Percentiles rank a stretch among this genome's conserved stretches.
Evolutionary conservation across 2,797 vertebrate genomes (phyloP).

Genomic region (Coranthus polyacanthus): DNA sequence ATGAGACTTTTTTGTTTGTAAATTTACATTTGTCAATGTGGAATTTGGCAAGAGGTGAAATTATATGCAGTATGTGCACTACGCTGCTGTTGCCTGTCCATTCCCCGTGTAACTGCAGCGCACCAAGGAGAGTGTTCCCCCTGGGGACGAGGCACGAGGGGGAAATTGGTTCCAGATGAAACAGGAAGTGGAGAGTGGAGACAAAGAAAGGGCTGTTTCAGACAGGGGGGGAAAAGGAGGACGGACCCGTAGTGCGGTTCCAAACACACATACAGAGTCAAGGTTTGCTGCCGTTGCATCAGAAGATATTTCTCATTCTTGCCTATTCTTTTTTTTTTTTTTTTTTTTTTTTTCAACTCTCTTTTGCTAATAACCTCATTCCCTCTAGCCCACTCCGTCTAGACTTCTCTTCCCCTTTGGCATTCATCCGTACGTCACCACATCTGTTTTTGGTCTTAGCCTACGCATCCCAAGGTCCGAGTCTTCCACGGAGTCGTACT

Average conservation of each 20-base stretch:
- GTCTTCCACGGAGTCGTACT: neutral
- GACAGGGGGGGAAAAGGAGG: constrained; percentile 43
- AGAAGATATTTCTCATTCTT: constrained; percentile 44
- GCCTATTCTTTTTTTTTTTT: too few species aligned
- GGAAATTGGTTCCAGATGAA: constrained; percentile 87
- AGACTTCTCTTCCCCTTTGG: constrained; percentile 35
- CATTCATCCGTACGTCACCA: constrained; percentile 26
- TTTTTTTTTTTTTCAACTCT: too few species aligned
- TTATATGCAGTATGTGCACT: too few species aligned
- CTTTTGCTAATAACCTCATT: neutral
- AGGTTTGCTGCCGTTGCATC: constrained; percentile 45
- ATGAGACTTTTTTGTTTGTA: too few species aligned
- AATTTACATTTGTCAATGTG: too few species aligned
- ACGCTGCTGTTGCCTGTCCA: constrained; percentile 31
- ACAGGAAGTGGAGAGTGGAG: constrained; percentile 79
- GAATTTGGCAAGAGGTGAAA: too few species aligned
- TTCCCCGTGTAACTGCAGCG: constrained; percentile 50
- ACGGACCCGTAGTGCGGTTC: constrained; percentile 45
- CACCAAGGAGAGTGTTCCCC: constrained; percentile 76
- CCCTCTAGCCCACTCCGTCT: constrained; percentile 25
- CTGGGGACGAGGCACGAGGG: constrained; percentile 81
- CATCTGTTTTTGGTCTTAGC: constrained; percentile 61
- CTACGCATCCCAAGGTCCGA: neutral
- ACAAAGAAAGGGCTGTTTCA: constrained; percentile 84
- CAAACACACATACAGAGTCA: constrained; percentile 22